Evolutionary conservation across 2,113 vertebrate genomes (phyloP).

Genomic region (Colius striatus): DNA sequence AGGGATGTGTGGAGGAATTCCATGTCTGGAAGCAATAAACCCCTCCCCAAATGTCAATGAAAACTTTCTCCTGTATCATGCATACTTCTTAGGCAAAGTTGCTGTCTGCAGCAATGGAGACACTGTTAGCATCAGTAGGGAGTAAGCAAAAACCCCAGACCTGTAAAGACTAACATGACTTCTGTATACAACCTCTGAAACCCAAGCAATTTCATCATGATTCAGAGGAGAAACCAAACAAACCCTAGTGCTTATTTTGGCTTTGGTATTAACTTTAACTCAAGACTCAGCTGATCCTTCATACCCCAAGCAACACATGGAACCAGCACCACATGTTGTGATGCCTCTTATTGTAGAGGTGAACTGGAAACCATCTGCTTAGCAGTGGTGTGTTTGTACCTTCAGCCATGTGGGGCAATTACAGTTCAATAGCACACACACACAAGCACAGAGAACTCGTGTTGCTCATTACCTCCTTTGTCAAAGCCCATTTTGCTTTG

Average conservation of each 20-base stretch:
- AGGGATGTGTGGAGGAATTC: background rate
- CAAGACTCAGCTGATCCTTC: background rate
- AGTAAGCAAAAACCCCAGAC: background rate
- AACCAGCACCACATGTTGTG: background rate
- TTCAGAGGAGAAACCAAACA: background rate
- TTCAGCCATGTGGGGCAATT: background rate
- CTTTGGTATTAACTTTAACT: background rate
- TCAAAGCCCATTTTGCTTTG: background rate
- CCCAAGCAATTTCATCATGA: background rate
- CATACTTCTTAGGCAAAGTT: background rate
- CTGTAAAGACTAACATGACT: background rate
- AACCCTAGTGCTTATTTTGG: background rate
- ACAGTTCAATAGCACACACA: background rate
- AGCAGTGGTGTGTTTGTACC: background rate
- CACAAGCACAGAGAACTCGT: background rate
- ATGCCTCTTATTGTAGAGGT: background rate
- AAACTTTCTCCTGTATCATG: fast-evolving
- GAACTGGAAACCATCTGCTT: background rate
- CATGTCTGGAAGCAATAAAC: background rate
- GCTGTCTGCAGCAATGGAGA: background rate
- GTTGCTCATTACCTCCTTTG: background rate
- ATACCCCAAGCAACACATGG: background rate
- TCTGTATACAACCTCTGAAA: background rate
- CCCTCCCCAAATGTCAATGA: background rate
- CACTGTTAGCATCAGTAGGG: background rate